Conservation (phyloP, 2,113 vertebrate species). For the Rana temporaria region DNA sequence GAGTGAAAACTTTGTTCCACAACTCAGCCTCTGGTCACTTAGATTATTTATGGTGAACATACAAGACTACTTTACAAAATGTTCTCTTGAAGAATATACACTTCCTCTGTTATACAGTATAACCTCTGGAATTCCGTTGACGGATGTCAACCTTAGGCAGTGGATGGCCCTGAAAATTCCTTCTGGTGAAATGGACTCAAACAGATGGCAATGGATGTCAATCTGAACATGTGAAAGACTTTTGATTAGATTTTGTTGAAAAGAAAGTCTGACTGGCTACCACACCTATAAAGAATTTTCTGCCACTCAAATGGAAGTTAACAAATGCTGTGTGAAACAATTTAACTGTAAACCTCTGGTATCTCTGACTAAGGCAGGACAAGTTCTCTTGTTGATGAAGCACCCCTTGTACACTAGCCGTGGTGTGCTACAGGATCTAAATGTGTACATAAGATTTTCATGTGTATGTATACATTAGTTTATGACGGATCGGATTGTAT, state of each 20-base stretch:
- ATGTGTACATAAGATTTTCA: background rate
- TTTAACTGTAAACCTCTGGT: too few species aligned
- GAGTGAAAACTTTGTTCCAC: background rate
- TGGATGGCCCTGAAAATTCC: too few species aligned
- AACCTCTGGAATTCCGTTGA: background rate
- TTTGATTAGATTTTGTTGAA: too few species aligned
- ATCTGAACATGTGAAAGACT: too few species aligned
- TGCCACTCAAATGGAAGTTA: too few species aligned
- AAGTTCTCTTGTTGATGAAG: background rate
- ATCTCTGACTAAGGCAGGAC: background rate
- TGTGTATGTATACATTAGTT: conserved; percentile 20
- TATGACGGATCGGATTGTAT: background rate
- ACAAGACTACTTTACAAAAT: background rate
- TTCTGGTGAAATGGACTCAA: too few species aligned
- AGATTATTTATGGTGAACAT: conserved; percentile 2
- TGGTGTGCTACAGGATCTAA: background rate
- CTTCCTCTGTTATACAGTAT: background rate
- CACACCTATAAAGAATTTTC: too few species aligned
- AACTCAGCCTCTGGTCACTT: conserved; percentile 24
- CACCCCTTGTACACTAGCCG: background rate
- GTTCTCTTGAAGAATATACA: background rate
- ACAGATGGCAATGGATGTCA: too few species aligned
- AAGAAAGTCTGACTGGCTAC: too few species aligned
- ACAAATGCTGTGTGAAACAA: too few species aligned
- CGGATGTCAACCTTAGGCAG: too few species aligned